These are phyloP conservation scores for Balaeniceps rex DNA, from an alignment of 2,113 vertebrate genomes.

Conservation along the genomic window DNA sequence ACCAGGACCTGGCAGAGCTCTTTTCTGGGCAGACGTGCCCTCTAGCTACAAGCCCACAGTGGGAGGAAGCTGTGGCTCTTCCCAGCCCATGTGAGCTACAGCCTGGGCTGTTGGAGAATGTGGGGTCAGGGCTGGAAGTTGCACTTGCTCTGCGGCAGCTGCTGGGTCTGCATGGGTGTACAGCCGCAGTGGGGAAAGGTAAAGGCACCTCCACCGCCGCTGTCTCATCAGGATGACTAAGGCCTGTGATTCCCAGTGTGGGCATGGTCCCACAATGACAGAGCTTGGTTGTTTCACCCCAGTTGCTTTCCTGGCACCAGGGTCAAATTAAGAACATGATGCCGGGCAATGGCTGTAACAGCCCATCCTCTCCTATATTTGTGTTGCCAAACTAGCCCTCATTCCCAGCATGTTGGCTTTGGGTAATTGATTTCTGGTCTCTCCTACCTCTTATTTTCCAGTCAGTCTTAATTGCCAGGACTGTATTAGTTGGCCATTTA, in stretches of 20 bases:
- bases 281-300: background rate
- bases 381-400: background rate
- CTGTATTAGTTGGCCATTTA: background rate
- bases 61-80: background rate
- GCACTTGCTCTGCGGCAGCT: background rate
- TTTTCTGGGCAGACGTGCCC: background rate
- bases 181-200: background rate
- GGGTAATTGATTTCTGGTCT: background rate
- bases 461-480: background rate
- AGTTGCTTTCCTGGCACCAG: background rate
- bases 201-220: accelerated
- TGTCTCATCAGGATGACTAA: background rate
- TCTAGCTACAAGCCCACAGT: background rate
- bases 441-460: background rate
- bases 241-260: background rate
- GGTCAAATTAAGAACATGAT: background rate
- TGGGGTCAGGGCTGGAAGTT: background rate
- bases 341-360: background rate
- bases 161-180: background rate
- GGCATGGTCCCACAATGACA: background rate
- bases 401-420: background rate
- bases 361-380: background rate
- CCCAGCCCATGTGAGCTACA: background rate
- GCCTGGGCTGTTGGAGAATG: background rate
- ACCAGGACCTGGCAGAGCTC: background rate